Percentiles rank a stretch among this genome's conserved stretches.
Conservation (phyloP, 2,797 vertebrate genomes). For the Gephyroberyx darwinii region DNA sequence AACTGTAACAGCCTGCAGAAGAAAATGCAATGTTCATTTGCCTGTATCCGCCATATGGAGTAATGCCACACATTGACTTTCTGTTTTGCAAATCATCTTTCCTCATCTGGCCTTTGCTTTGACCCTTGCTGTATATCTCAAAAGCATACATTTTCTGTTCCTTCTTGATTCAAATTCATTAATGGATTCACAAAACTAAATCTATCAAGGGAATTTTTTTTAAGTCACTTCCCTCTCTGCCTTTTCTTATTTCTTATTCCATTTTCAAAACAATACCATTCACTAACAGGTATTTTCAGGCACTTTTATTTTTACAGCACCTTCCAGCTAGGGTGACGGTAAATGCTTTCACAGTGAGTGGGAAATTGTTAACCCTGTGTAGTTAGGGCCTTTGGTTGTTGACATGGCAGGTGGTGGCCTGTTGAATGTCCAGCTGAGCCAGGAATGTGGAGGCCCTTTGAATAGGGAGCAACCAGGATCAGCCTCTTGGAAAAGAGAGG, state of each 20-base stretch:
- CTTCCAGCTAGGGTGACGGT: slow-evolving; percentile 50
- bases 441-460: slow-evolving; percentile 73
- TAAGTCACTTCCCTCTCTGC: neutral
- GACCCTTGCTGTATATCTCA: neutral
- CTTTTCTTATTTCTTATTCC: neutral
- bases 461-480: slow-evolving; percentile 43
- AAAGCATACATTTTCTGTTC: neutral
- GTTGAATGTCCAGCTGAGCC: slow-evolving; percentile 75
- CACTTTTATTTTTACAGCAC: slow-evolving; percentile 56
- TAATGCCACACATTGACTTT: neutral
- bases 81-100: neutral
- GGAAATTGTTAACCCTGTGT: slow-evolving; percentile 56
- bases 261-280: too few relatives aligned
- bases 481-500: slow-evolving; percentile 15
- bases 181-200: too few relatives aligned
- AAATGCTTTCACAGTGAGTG: slow-evolving; percentile 60
- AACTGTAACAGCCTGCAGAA: neutral
- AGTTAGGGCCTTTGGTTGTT: slow-evolving; percentile 48
- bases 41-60: neutral
- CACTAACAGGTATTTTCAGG: slow-evolving; percentile 26
- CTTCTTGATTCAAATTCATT: neutral
- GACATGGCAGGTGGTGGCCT: slow-evolving; percentile 76
- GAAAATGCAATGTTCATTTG: neutral
- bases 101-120: neutral
- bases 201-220: too few relatives aligned